Evolutionary conservation across 2,113 vertebrate genomes (phyloP).

Genomic region (Lipophrys pholis): DNA sequence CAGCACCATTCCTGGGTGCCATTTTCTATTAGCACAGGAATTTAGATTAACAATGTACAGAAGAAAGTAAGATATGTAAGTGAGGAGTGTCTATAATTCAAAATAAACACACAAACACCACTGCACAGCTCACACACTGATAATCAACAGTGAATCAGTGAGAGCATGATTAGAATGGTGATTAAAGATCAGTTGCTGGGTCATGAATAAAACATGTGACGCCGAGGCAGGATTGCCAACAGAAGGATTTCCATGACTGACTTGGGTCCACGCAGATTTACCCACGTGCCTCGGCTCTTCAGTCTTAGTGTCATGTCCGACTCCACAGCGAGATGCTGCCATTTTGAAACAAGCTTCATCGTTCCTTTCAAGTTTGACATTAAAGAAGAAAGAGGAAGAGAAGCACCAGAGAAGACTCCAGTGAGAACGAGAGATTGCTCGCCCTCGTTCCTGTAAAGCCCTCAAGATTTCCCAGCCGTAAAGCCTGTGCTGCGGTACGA

Average conservation of each 20-base stretch:
- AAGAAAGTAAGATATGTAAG: too few relatives aligned
- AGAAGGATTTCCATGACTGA: slow-evolving; percentile 27
- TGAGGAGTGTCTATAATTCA: not conserved
- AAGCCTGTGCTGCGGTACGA: slow-evolving; percentile 26
- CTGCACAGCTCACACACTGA: not conserved
- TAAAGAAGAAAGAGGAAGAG: slow-evolving; percentile 48
- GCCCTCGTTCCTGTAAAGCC: slow-evolving; percentile 49
- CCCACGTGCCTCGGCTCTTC: slow-evolving; percentile 10
- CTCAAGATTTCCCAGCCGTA: slow-evolving; percentile 48
- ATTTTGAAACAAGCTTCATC: slow-evolving; percentile 41
- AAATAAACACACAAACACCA: not conserved
- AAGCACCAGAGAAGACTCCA: slow-evolving; percentile 30
- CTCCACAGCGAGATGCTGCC: slow-evolving; percentile 25
- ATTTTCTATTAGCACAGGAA: slow-evolving; percentile 13
- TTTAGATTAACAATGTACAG: slow-evolving; percentile 11
- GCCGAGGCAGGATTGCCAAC: slow-evolving; percentile 39
- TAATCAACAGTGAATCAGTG: slow-evolving; percentile 25
- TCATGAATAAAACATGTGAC: slow-evolving; percentile 60
- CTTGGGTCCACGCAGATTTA: slow-evolving; percentile 26
- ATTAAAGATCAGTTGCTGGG: slow-evolving; percentile 36
- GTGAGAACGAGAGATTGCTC: slow-evolving; percentile 34
- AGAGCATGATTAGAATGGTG: slow-evolving; percentile 46
- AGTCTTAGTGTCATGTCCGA: slow-evolving; percentile 20
- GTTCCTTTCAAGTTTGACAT: slow-evolving; percentile 63
- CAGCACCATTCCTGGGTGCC: not conserved